A percentile compares a stretch with the other conserved stretches of the same genome.
Conservation (phyloP, 2,797 vertebrate species). For the Enoplosus armatus region DNA sequence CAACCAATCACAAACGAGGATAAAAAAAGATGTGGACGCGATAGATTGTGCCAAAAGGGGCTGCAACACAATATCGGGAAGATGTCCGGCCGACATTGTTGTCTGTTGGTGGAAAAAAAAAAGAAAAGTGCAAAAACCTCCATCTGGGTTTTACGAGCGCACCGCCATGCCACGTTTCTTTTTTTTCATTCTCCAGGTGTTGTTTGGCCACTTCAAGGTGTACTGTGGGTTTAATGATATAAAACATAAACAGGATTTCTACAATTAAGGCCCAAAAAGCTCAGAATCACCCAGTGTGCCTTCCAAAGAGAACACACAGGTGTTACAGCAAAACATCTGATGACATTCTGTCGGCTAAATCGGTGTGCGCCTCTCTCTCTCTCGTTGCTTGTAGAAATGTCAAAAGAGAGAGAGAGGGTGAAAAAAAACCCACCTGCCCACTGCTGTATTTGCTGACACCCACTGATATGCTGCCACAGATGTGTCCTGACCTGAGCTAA, state of each 20-base stretch:
- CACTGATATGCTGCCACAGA: slow-evolving; percentile 9
- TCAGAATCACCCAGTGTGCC: not conserved
- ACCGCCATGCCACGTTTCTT: slow-evolving; percentile 15
- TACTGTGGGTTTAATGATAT: slow-evolving; percentile 44
- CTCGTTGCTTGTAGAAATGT: not conserved
- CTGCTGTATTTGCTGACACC: not conserved
- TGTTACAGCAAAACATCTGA: slow-evolving; percentile 23
- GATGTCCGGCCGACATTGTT: not conserved
- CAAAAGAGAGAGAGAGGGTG: not conserved
- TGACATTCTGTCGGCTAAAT: slow-evolving; percentile 1
- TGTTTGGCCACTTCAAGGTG: slow-evolving; percentile 34
- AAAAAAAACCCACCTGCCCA: not conserved
- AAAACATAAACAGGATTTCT: slow-evolving; percentile 51
- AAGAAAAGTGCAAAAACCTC: not conserved
- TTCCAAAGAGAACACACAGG: slow-evolving; percentile 14
- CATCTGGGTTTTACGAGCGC: slow-evolving; percentile 52
- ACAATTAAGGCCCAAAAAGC: slow-evolving; percentile 20
- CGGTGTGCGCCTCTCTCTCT: not conserved
- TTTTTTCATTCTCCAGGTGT: slow-evolving; percentile 44
- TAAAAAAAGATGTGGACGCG: not conserved
- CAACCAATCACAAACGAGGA: slow-evolving; percentile 9
- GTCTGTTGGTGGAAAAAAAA: not conserved
- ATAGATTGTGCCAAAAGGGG: not conserved
- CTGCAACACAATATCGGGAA: slow-evolving; percentile 1
- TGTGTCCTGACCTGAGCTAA: slow-evolving; percentile 35